Evolutionary conservation across 2,113 vertebrate species (phyloP).

Genomic region (Dromiciops gliroides): DNA sequence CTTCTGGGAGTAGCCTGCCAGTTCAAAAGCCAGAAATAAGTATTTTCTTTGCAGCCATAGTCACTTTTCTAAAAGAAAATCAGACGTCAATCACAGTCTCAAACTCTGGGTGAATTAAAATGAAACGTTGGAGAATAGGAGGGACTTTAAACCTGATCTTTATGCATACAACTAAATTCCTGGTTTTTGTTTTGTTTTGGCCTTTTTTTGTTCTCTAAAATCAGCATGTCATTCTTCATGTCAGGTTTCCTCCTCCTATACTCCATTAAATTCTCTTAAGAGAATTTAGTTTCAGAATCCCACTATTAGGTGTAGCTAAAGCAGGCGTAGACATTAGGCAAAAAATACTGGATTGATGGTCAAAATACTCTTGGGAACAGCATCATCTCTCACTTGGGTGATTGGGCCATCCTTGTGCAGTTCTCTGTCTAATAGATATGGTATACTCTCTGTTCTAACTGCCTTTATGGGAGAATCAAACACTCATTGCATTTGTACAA

Average conservation of each 20-base stretch:
- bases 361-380: neutral
- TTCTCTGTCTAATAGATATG: neutral
- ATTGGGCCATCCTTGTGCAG: neutral
- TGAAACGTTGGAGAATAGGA: neutral
- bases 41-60: constrained; percentile 53
- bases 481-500: neutral
- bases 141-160: neutral
- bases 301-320: neutral
- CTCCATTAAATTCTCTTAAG: neutral
- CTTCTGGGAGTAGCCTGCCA: constrained; percentile 73
- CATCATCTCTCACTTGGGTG: neutral
- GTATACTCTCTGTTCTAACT: neutral
- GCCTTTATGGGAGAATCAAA: neutral
- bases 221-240: neutral
- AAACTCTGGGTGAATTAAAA: constrained; percentile 45
- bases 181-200: fast-evolving
- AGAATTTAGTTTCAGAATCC: neutral
- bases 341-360: neutral
- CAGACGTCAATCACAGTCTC: neutral
- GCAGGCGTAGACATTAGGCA: neutral
- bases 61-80: constrained; percentile 62
- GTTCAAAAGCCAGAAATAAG: constrained; percentile 56
- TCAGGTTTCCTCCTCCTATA: too few species aligned
- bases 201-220: neutral
- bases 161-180: neutral